Evolutionary conservation across 2,888 invertebrate species (phyloP).

Genomic region (Erebia ligea): DNA sequence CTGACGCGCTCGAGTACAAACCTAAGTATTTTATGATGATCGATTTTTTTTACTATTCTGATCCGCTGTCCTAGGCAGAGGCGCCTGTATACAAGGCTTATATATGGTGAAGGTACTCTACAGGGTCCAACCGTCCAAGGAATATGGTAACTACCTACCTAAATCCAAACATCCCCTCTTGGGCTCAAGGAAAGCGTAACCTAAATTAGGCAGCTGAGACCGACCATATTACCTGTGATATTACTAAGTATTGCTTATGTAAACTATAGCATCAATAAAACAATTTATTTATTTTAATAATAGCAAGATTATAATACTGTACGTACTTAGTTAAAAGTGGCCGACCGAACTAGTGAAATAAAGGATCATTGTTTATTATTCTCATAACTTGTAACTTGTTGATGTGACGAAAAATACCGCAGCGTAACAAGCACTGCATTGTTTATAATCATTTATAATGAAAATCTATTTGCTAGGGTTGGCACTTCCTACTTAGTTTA

Average conservation of each 20-base stretch:
- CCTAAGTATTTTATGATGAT: background rate
- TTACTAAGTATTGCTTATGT: too few relatives aligned
- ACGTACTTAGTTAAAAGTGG: background rate
- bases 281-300: too few relatives aligned
- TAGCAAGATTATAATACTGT: too few relatives aligned
- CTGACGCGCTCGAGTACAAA: too few relatives aligned
- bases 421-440: background rate
- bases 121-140: background rate
- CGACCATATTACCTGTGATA: too few relatives aligned
- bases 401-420: slow-evolving; percentile 1
- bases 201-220: too few relatives aligned
- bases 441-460: background rate
- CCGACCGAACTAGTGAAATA: background rate
- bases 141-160: too few relatives aligned
- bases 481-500: background rate
- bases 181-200: too few relatives aligned
- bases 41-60: background rate
- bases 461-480: background rate
- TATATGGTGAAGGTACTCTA: background rate
- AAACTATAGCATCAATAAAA: too few relatives aligned
- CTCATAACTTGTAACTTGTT: slow-evolving; percentile 9
- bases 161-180: too few relatives aligned
- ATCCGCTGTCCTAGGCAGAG: too few relatives aligned
- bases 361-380: slow-evolving; percentile 11
- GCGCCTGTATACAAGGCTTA: too few relatives aligned